Percentiles rank a stretch among this genome's conserved stretches.
phyloP scores from a whole-genome alignment of 1,140 invertebrate species.

The Nixonia krombeini region DNA sequence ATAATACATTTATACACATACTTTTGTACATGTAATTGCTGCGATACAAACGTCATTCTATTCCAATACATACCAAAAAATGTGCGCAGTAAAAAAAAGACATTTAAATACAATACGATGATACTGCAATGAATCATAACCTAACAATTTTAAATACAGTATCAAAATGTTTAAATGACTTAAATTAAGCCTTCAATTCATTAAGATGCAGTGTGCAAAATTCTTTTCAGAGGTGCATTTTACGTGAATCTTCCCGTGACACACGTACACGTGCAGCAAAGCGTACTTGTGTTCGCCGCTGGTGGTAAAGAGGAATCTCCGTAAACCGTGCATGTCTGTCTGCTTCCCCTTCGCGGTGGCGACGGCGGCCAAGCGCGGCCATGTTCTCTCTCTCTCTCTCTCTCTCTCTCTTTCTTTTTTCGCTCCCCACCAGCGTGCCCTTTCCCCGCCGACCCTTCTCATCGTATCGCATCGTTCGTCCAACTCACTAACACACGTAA shows the following conservation, averaged over 20 bases:
- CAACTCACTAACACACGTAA: slow-evolving; percentile 15
- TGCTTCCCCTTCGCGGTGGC: slow-evolving; percentile 43
- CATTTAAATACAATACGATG: too few species aligned
- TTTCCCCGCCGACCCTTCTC: slow-evolving; percentile 34
- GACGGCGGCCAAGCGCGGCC: slow-evolving; percentile 28
- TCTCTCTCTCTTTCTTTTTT: slow-evolving; percentile 57
- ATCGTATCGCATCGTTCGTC: slow-evolving; percentile 33
- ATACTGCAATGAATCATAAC: too few species aligned
- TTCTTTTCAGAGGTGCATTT: slow-evolving; percentile 15
- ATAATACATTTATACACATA: too few species aligned
- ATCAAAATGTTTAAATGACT: too few species aligned
- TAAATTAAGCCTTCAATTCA: too few species aligned
- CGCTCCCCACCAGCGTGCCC: slow-evolving; percentile 55
- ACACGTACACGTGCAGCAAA: slow-evolving; percentile 8
- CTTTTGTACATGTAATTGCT: too few species aligned
- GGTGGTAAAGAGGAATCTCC: slow-evolving; percentile 54
- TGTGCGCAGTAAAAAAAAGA: too few species aligned
- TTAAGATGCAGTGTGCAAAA: too few species aligned
- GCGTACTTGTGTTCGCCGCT: slow-evolving; percentile 26
- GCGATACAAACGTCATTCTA: too few species aligned
- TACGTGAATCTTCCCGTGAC: slow-evolving; percentile 23
- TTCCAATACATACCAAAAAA: too few species aligned
- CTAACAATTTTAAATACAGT: too few species aligned
- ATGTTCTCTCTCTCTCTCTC: slow-evolving; percentile 48
- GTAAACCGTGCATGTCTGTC: slow-evolving; percentile 52